phyloP scores from a whole-genome alignment of 2,797 vertebrate species.

The Luscinia megarhynchos region DNA sequence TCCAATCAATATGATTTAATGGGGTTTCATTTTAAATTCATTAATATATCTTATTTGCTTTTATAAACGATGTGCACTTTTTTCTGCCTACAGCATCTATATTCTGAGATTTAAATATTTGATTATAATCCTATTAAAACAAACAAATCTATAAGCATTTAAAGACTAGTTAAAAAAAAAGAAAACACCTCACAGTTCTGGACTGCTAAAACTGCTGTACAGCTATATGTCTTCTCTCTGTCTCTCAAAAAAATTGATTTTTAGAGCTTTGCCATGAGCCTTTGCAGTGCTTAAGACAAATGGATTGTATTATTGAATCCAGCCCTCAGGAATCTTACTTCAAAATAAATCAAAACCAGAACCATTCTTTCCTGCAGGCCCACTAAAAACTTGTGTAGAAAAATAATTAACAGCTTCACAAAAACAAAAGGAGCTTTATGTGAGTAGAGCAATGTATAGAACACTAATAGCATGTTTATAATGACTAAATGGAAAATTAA shows the following conservation, averaged over 20 bases:
- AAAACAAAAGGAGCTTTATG: neutral
- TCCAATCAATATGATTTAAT: neutral
- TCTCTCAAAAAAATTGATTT: slow-evolving; percentile 42
- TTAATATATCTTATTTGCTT: neutral
- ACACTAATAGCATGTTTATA: neutral
- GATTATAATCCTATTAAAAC: neutral
- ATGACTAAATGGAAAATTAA: neutral
- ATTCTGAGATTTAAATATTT: neutral
- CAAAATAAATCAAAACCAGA: slow-evolving; percentile 47
- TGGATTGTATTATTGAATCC: slow-evolving; percentile 30
- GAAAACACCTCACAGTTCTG: neutral
- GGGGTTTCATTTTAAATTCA: neutral
- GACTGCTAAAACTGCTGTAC: neutral
- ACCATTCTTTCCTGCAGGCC: neutral
- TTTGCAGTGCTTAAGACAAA: slow-evolving; percentile 56
- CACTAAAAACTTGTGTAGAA: neutral
- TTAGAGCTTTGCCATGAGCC: slow-evolving; percentile 3
- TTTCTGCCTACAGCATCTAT: neutral
- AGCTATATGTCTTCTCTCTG: neutral
- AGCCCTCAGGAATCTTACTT: slow-evolving; percentile 33
- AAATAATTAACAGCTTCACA: slow-evolving; percentile 35
- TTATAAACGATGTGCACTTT: neutral
- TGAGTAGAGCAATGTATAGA: neutral
- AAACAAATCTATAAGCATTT: neutral
- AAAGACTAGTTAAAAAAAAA: neutral